phyloP scores from a whole-genome alignment of 2,888 invertebrate species.

The Plusia festucae region DNA sequence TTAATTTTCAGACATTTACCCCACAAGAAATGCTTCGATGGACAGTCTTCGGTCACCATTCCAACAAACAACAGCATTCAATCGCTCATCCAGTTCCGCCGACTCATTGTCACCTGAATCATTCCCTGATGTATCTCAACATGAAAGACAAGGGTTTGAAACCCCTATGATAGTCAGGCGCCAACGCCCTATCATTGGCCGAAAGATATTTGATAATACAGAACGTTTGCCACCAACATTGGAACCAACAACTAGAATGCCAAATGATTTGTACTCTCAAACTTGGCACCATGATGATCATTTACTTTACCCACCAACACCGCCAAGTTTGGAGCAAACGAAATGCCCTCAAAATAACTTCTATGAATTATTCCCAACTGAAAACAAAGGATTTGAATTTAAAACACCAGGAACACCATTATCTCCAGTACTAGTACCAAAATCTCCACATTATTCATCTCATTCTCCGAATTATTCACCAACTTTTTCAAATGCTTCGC shows the following conservation, averaged over 20 bases:
- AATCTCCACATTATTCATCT: constrained; percentile 30
- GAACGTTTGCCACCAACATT: constrained; percentile 44
- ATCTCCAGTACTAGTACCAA: constrained; percentile 39
- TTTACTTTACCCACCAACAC: constrained; percentile 50
- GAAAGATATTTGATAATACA: constrained; percentile 70
- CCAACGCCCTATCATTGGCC: constrained; percentile 76
- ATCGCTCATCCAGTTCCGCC: constrained; percentile 77
- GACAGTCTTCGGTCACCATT: constrained; percentile 58
- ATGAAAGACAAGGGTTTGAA: constrained; percentile 38
- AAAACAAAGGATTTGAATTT: constrained; percentile 65
- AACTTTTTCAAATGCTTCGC: constrained; percentile 20
- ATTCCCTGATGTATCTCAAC: constrained; percentile 66
- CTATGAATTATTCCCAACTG: constrained; percentile 77
- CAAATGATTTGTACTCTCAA: constrained; percentile 26
- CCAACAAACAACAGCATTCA: constrained; percentile 63
- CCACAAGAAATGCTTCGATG: constrained; percentile 39
- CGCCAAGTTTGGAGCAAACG: constrained; percentile 57
- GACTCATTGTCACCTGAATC: constrained; percentile 83
- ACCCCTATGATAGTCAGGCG: constrained; percentile 58
- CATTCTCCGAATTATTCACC: constrained; percentile 40
- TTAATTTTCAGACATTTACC: constrained; percentile 65
- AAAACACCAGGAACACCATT: constrained; percentile 60
- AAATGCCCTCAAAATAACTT: constrained; percentile 35
- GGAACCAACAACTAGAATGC: constrained; percentile 44
- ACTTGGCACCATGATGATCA: constrained; percentile 53